Percentiles rank a stretch among this genome's conserved stretches.
Conservation (phyloP, 2,797 vertebrate genomes). For the Heterohyrax brucei region DNA sequence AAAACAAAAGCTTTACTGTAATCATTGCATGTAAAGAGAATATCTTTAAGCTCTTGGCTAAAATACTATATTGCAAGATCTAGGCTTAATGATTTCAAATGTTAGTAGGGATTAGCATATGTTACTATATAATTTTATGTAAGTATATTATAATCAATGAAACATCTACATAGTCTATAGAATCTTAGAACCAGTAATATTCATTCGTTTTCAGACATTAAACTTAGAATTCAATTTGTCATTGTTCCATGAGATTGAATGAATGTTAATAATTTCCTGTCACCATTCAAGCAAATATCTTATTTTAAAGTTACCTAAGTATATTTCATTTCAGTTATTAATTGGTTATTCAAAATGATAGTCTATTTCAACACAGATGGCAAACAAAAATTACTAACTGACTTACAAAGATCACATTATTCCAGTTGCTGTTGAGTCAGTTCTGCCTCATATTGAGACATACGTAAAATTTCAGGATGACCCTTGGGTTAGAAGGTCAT, state of each 20-base stretch:
- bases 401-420: constrained; percentile 44
- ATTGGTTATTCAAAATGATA: constrained; percentile 14
- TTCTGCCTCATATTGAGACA: background rate
- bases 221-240: background rate
- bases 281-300: background rate
- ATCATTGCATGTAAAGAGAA: background rate
- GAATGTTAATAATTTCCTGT: background rate
- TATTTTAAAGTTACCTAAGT: background rate
- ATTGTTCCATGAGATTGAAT: constrained; percentile 7
- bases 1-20: background rate
- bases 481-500: background rate
- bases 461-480: constrained; percentile 63
- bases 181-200: background rate
- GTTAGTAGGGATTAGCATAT: background rate
- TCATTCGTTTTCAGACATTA: constrained; percentile 15
- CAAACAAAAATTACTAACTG: constrained; percentile 48
- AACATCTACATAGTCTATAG: background rate
- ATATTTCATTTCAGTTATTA: constrained; percentile 16
- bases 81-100: background rate
- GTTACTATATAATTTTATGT: background rate
- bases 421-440: too few relatives aligned
- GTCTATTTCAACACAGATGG: background rate
- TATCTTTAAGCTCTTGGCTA: background rate
- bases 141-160: constrained; percentile 25
- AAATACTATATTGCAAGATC: background rate